These are phyloP conservation scores for Temnopleurus reevesii DNA, from an alignment of 53 echinoderm and acorn worm genomes.

Conservation along the genomic window DNA sequence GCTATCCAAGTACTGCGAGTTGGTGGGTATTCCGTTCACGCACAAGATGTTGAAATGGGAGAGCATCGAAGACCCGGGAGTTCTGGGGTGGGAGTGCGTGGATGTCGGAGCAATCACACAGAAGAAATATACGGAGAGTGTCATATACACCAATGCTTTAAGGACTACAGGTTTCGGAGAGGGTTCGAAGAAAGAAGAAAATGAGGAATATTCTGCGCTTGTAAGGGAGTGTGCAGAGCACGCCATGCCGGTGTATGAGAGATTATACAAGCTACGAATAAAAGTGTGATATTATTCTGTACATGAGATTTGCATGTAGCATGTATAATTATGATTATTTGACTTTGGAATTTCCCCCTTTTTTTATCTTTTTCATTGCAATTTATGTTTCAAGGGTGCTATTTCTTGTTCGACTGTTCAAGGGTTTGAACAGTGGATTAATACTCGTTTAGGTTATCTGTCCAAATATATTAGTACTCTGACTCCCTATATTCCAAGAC, in stretches of 20 bases:
- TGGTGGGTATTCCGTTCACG: background rate
- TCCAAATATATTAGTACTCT: no score
- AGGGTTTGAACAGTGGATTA: no score
- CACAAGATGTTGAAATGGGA: slow-evolving; percentile 7
- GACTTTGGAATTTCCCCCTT: no score
- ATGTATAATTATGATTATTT: no score
- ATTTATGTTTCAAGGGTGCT: no score
- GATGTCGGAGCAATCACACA: background rate
- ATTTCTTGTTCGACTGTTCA: no score
- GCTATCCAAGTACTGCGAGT: slow-evolving; percentile 17
- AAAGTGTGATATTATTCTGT: background rate
- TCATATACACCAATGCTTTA: background rate
- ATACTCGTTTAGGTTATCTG: no score
- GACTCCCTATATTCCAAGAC: no score
- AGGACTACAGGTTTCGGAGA: background rate
- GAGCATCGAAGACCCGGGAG: background rate
- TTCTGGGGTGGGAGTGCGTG: background rate
- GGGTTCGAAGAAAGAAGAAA: background rate
- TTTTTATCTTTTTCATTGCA: no score
- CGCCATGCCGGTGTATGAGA: background rate
- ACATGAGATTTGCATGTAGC: no score
- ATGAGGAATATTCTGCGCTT: background rate
- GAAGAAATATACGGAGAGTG: background rate
- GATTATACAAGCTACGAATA: background rate
- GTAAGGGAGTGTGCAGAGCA: slow-evolving; percentile 15